Percentiles rank a stretch among this genome's conserved stretches.
Evolutionary conservation across 2,797 vertebrate species (phyloP).

Genomic region (Epinephelus malabaricus): DNA sequence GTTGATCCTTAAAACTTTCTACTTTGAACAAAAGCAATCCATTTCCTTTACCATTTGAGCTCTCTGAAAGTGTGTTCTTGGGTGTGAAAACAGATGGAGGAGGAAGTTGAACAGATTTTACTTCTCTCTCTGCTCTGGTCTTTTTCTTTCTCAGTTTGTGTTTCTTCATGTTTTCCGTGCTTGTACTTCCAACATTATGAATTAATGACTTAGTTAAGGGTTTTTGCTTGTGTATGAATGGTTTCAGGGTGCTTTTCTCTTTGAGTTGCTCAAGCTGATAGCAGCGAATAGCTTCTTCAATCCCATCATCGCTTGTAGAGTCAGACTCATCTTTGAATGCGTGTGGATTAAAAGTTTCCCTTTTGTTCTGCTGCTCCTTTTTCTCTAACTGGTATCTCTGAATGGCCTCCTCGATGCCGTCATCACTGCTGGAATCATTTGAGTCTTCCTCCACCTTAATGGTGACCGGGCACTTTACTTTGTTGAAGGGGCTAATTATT

Average conservation of each 20-base stretch:
- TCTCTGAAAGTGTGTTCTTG: slow-evolving; percentile 50
- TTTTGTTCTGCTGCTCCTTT: slow-evolving; percentile 74
- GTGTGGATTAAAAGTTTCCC: slow-evolving; percentile 45
- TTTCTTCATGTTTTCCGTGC: slow-evolving; percentile 74
- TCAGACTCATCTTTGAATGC: slow-evolving; percentile 83
- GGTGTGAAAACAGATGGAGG: slow-evolving; percentile 49
- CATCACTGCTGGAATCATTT: slow-evolving; percentile 93
- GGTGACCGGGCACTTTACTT: slow-evolving; percentile 52
- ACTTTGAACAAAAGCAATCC: slow-evolving; percentile 65
- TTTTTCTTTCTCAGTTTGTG: slow-evolving; percentile 84
- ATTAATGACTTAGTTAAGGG: slow-evolving; percentile 50
- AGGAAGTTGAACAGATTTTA: slow-evolving; percentile 58
- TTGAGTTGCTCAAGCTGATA: slow-evolving; percentile 94
- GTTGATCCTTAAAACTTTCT: slow-evolving; percentile 65
- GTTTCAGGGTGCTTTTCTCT: slow-evolving; percentile 73
- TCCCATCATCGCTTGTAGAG: slow-evolving; percentile 96
- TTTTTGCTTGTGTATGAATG: slow-evolving; percentile 60
- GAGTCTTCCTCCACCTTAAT: slow-evolving; percentile 70
- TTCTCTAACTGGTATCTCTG: slow-evolving; percentile 94
- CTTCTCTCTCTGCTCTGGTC: slow-evolving; percentile 63
- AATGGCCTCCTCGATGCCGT: slow-evolving; percentile 98
- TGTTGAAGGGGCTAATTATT: slow-evolving; percentile 50
- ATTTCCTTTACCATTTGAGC: slow-evolving; percentile 70
- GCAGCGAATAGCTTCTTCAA: slow-evolving; percentile 95
- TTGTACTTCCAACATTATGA: slow-evolving; percentile 61